Percentiles rank a stretch among this genome's conserved stretches.
Evolutionary conservation across 2,797 vertebrate genomes (phyloP).

Genomic region (Craterocephalus amniculus): DNA sequence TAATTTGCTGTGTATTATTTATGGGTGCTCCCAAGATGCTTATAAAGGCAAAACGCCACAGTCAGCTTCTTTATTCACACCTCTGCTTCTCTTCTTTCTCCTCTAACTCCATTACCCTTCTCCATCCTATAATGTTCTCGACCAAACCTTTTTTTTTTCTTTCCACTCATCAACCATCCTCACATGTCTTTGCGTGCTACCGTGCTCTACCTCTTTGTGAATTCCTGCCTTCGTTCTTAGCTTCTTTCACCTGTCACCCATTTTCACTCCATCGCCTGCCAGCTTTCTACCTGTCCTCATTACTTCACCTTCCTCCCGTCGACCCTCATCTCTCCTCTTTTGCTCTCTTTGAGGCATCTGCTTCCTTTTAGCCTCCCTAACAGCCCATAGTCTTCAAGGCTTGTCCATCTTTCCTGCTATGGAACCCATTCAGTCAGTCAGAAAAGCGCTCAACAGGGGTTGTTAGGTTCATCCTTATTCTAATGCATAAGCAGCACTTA

Average conservation of each 20-base stretch:
- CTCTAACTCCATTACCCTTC: not conserved
- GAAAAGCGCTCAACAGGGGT: slow-evolving; percentile 17
- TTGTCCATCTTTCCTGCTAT: slow-evolving; percentile 11
- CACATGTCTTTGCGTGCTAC: not conserved
- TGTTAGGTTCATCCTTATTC: slow-evolving; percentile 33
- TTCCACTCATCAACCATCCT: not conserved
- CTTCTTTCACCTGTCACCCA: slow-evolving; percentile 14
- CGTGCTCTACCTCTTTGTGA: slow-evolving; percentile 12
- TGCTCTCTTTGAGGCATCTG: slow-evolving; percentile 1
- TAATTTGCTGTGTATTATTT: slow-evolving; percentile 83
- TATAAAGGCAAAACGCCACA: slow-evolving; percentile 66
- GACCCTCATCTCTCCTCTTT: slow-evolving; percentile 8
- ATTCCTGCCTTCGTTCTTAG: slow-evolving; percentile 12
- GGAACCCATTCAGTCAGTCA: slow-evolving; percentile 5
- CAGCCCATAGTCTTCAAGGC: slow-evolving; percentile 21
- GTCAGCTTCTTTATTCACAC: slow-evolving; percentile 69
- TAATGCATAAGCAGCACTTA: slow-evolving; percentile 2
- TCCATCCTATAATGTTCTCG: not conserved
- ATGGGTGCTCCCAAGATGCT: slow-evolving; percentile 74
- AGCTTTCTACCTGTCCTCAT: slow-evolving; percentile 9
- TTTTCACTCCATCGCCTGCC: slow-evolving; percentile 23
- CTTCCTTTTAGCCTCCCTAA: slow-evolving; percentile 19
- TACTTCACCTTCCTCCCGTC: slow-evolving; percentile 9
- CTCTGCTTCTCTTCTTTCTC: slow-evolving; percentile 6
- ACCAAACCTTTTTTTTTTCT: not conserved